Percentiles rank a stretch among this genome's conserved stretches.
Evolutionary conservation across 1,140 invertebrate genomes (phyloP).

Genomic region (Drosophila ironensis): DNA sequence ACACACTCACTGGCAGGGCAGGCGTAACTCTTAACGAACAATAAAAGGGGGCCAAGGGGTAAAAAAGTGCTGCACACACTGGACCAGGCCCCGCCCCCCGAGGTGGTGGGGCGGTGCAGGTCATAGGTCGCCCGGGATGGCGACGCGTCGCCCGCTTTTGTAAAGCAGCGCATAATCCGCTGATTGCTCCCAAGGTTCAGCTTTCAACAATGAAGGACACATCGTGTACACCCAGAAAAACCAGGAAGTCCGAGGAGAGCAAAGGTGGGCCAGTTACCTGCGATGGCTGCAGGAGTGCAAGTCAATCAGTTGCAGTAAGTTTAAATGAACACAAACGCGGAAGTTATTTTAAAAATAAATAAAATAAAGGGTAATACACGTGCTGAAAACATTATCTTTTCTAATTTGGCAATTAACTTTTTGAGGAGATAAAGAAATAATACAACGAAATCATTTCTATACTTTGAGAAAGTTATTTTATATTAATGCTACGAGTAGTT

Average conservation of each 20-base stretch:
- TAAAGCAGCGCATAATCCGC: slow-evolving; percentile 70
- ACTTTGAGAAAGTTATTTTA: too few species aligned
- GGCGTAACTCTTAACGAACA: slow-evolving; percentile 63
- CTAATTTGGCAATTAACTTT: too few species aligned
- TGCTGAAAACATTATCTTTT: too few species aligned
- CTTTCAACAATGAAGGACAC: slow-evolving; percentile 71
- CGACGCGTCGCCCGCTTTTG: slow-evolving; percentile 33
- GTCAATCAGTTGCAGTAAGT: too few species aligned
- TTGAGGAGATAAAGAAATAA: too few species aligned
- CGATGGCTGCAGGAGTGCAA: too few species aligned
- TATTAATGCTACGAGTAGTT: too few species aligned
- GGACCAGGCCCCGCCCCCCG: background rate
- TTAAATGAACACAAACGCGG: too few species aligned
- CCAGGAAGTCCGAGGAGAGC: background rate
- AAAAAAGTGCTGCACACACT: slow-evolving; percentile 54
- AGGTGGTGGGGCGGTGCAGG: background rate
- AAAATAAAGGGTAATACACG: too few species aligned
- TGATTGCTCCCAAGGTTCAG: slow-evolving; percentile 78
- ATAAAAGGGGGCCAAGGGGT: slow-evolving; percentile 37
- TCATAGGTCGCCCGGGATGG: slow-evolving; percentile 43
- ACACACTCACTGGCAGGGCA: slow-evolving; percentile 9
- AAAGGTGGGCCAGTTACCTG: too few species aligned
- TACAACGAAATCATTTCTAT: too few species aligned
- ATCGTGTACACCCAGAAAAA: slow-evolving; percentile 12
- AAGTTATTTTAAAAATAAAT: too few species aligned